A percentile compares a stretch with the other conserved stretches of the same genome.
Conservation (phyloP, 1,140 invertebrate species). For the Lanistes nyassanus region DNA sequence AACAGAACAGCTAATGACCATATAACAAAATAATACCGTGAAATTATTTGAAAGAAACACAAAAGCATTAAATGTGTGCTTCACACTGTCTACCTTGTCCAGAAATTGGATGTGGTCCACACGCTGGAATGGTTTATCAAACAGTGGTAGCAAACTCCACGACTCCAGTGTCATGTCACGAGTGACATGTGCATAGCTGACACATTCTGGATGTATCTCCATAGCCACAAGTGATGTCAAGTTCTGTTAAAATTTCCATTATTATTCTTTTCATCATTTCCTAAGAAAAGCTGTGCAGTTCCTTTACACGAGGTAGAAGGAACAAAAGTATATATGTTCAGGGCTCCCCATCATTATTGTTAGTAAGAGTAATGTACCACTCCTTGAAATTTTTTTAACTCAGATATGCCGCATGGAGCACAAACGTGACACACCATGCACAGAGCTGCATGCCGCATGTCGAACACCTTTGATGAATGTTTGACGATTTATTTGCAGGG, state of each 20-base stretch:
- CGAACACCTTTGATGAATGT: too few relatives aligned
- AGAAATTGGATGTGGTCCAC: slow-evolving; percentile 33
- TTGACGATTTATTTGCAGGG: too few relatives aligned
- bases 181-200: slow-evolving; percentile 34
- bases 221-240: slow-evolving; percentile 31
- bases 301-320: too few relatives aligned
- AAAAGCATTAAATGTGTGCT: background rate
- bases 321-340: too few relatives aligned
- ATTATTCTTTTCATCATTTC: too few relatives aligned
- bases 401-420: too few relatives aligned
- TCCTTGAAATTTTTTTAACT: too few relatives aligned
- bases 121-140: slow-evolving; percentile 30
- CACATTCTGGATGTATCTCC: slow-evolving; percentile 35
- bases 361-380: too few relatives aligned
- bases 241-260: slow-evolving; percentile 31
- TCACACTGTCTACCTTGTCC: slow-evolving; percentile 33
- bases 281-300: too few relatives aligned
- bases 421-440: too few relatives aligned
- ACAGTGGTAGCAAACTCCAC: slow-evolving; percentile 31
- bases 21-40: background rate
- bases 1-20: background rate
- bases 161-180: slow-evolving; percentile 28
- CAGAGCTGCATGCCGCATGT: too few relatives aligned
- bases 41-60: background rate
- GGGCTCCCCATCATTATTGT: too few relatives aligned